Evolutionary conservation across 2,113 vertebrate species (phyloP), one percentile per base, ranked within the genome.

Genomic region (Malurus cyaneus): DNA sequence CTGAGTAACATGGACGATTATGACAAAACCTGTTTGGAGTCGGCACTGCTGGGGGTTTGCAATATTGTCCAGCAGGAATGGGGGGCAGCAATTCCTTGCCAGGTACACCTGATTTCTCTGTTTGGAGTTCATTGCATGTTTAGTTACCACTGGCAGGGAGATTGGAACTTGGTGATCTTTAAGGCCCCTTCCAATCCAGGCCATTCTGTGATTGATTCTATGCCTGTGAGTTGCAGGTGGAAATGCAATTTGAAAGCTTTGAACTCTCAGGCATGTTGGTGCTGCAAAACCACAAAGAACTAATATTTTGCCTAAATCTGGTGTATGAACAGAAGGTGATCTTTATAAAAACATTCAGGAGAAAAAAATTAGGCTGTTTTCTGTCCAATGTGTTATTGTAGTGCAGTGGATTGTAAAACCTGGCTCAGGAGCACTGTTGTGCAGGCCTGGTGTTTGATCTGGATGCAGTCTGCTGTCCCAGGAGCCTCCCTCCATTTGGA

Each of bases 51-150:
- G 83, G 99, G 99, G 34, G 99, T 99, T 76, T 99, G 98, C 97
- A 99, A 98, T 31, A 97, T 99, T 14, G 98, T 99, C 23, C 99
- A 99, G 94, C 99, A 99, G 93, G 99, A 99, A 78, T 99, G 99
- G 99, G 99, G 99, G 4, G 98, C 98, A 66, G 97, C 98, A 13
- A 99, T 99, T 97, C 99, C 99, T 60, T 99, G 99, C 96, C 99
- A 99, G 99, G 99, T 99, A 96, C 4, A 41, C 90, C 28, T 72
- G 32, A 52, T 94, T 16, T 70, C 28, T 5, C 76, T 86, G 18
- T n/a, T 67, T 92, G 77, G 11, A 26, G 44, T 41, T 62, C 34
- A 12, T 20, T 4, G 1, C 57, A 4, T n/a, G 4, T 17, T 85
- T 42, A 18, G 13, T 66, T 26, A 18, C 66, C 26, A 29, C 17